Conservation (phyloP, 1,140 invertebrate species). For the Drosophila carrolli region DNA sequence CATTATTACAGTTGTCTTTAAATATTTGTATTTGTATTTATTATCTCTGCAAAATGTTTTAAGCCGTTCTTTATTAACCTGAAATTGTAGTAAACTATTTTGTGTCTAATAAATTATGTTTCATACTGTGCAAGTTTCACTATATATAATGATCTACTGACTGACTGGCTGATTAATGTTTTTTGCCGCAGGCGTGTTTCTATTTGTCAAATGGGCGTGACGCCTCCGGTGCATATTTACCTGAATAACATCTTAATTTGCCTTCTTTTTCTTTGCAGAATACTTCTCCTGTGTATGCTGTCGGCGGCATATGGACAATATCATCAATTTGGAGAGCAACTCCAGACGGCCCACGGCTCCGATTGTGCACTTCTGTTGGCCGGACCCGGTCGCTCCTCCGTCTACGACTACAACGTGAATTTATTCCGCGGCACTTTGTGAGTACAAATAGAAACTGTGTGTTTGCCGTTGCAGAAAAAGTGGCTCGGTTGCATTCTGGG, state of each 20-base stretch:
- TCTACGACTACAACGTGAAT: conserved; percentile 93
- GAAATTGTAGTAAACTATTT: not conserved
- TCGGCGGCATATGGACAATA: conserved; percentile 62
- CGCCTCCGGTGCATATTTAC: conserved; percentile 12
- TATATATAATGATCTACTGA: too few relatives aligned
- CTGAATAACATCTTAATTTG: conserved; percentile 37
- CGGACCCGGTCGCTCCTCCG: conserved; percentile 90
- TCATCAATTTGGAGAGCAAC: conserved; percentile 75
- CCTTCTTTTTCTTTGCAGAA: conserved; percentile 60
- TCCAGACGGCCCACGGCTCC: conserved; percentile 72
- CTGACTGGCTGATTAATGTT: conserved; percentile 43
- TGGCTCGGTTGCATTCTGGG: conserved; percentile 48
- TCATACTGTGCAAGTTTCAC: not conserved
- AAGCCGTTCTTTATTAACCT: not conserved
- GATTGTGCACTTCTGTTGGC: conserved; percentile 92
- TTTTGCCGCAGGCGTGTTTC: conserved; percentile 46
- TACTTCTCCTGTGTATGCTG: conserved; percentile 59
- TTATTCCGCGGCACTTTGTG: conserved; percentile 89
- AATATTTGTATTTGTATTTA: not conserved
- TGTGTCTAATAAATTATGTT: not conserved
- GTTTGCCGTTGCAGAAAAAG: conserved; percentile 18
- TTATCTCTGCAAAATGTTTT: not conserved
- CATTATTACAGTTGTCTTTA: too few relatives aligned
- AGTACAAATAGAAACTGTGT: conserved; percentile 85
- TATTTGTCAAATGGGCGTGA: conserved; percentile 50